Evolutionary conservation across 1,140 invertebrate species (phyloP).

Genomic region (Caenorhabditis briggsae): DNA sequence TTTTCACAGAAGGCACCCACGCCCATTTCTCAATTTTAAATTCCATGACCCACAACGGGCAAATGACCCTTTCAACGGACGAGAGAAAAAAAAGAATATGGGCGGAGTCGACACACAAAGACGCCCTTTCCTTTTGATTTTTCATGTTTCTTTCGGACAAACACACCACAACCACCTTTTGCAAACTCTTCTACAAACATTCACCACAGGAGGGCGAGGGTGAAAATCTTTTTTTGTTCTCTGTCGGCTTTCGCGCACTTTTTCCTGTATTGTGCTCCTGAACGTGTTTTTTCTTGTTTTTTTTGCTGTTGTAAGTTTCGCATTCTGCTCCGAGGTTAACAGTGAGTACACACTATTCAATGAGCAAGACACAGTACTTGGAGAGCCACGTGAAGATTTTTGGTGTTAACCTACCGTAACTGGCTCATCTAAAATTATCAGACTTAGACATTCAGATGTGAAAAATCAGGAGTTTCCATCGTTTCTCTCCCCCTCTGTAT

Average conservation of each 20-base stretch:
- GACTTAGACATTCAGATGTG: no score
- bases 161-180: constrained; percentile 38
- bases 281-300: not conserved
- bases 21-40: constrained; percentile 19
- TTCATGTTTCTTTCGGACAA: constrained; percentile 54
- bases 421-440: no score
- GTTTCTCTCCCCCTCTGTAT: no score
- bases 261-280: not conserved
- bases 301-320: not conserved
- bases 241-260: constrained; percentile 4
- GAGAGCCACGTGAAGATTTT: not conserved
- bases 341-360: not conserved
- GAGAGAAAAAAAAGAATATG: constrained; percentile 20
- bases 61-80: constrained; percentile 46
- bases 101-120: constrained; percentile 52
- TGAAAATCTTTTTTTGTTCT: constrained; percentile 44
- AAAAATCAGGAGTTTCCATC: no score
- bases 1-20: constrained; percentile 7
- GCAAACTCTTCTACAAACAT: constrained; percentile 36
- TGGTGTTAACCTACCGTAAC: no score
- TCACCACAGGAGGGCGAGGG: not conserved
- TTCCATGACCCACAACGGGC: constrained; percentile 49
- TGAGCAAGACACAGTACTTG: constrained; percentile 1
- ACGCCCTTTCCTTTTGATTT: constrained; percentile 21
- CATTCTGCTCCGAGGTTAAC: not conserved